Percentiles rank a stretch among this genome's conserved stretches.
Conservation (phyloP, 2,113 vertebrate species). For the Tupaia tana region DNA sequence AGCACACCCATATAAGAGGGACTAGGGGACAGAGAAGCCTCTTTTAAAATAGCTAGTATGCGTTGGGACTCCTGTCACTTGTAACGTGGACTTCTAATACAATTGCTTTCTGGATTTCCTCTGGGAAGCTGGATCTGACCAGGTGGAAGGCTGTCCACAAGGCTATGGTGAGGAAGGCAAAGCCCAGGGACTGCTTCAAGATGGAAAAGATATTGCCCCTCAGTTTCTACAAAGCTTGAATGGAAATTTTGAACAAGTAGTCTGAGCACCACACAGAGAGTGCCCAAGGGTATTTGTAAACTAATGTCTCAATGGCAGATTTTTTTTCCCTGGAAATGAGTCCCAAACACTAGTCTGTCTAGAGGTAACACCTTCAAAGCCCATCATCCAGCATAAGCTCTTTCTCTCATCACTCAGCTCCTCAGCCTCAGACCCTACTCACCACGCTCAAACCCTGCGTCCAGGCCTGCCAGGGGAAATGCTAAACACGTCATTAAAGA, state of each 20-base stretch:
- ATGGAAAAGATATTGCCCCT: not conserved
- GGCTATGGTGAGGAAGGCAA: not conserved
- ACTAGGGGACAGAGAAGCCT: not conserved
- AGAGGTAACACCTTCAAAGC: not conserved
- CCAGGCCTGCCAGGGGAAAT: not conserved
- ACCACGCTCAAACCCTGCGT: not conserved
- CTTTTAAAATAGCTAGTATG: not conserved
- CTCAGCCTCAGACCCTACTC: not conserved
- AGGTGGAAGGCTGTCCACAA: not conserved
- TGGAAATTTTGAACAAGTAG: not conserved
- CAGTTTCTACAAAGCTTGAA: not conserved
- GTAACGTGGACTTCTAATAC: not conserved
- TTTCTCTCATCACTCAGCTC: not conserved
- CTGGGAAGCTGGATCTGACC: not conserved
- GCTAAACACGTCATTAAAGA: constrained; percentile 24
- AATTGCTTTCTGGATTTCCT: not conserved
- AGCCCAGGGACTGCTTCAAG: not conserved
- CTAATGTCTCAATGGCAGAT: not conserved
- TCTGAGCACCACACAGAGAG: not conserved
- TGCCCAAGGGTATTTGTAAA: not conserved
- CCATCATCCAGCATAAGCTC: not conserved
- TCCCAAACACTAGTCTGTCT: not conserved
- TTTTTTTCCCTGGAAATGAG: not conserved
- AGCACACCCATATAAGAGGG: not conserved
- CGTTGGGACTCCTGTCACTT: not conserved